Base-by-base conservation (phyloP, 2,113 vertebrate species). In the Pseudolaguvia tuberculata region DNA sequence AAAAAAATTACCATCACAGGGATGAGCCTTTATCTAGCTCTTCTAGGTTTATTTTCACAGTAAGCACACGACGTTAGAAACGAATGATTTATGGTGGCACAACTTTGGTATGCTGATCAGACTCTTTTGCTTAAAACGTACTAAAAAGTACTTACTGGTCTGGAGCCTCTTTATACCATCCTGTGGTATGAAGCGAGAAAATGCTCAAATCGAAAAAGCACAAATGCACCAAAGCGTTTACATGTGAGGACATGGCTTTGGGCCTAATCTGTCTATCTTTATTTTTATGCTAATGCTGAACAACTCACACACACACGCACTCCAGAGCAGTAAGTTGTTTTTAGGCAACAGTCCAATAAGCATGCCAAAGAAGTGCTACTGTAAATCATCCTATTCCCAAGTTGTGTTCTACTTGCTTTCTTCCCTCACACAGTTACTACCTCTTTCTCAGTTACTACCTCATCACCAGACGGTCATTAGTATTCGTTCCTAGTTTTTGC, bases 81-180 rank as follows among this genome's bases (percentile, higher is more conserved):
- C 75, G 81, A 85, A 80, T 88, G 84, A 86, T 87, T 88, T 87
- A 88, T 85, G 86, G 85, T 82, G 65, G 78, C 72, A 85, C 65
- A 67, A 86, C 84, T 87, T 84, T 80, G 83, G 85, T 82, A 80
- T 74, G 56, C 70, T 75, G 23, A 47, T 47, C 62, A 3, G 79
- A 77, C 81, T 79, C 70, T 72, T 17, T 78, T 81, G 78, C 82
- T 79, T 69, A 67, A 35, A 35, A 35, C 31, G 31, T 35, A 4
- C 6, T 4, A 77, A 80, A 72, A 52, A 68, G 59, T 5, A 77
- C 81, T 79, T 79, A 84, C 84, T 83, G 80, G 78, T 83, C 82
- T 63, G 73, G 83, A 75, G 77, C 81, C 75, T 67, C 45, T 67
- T 67, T 23, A 66, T 25, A 25, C 21, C 23, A 48, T 21, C 42